Base-by-base conservation (phyloP, 2,888 invertebrate genomes). In the Elmis aenea region DNA sequence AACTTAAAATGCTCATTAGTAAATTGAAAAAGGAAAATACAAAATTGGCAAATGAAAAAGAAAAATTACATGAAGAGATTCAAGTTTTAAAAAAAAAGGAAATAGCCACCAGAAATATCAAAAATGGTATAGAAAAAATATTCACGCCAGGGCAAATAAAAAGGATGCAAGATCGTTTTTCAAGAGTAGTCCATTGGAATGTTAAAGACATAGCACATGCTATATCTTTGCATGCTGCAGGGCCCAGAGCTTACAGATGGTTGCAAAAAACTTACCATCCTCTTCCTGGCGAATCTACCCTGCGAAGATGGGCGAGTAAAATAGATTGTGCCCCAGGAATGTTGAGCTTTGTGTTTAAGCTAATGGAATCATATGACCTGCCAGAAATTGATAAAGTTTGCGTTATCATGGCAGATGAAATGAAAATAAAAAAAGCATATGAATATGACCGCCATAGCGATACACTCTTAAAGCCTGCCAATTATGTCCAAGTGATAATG, bases 401-500 rank as follows among this genome's bases (percentile, higher is more conserved):
- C 23, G 31, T 46, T 5, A 21, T 47, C 13, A 40, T 36, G 5
- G 44, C 46, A 29, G 47, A 50, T 21, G 45, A 45, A 39, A 47
- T 47, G 18, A 50, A 50, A 37, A 30, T 46, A 10, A 24, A 28
- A 13, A 38, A 20, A 16, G 12, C 9, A 6, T 47, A 41, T 23
- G 14, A 26, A 11, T 47, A 49, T 33, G 46, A 45, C 26, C 40
- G 39, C 24, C 38, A 29, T 3, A 49, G 38, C 35, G 48, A 49
- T 30, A 33, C 5, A 2, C 25, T 42, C 5, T 18, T 45, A 23
- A 26, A 16, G 4, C 44, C 52, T 12, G 12, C 35, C 12, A 38
- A 38, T 15, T 44, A 42, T 27, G 49, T 45, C 12, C 46, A 51
- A 32, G 44, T 45, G 9, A 38, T 49, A 8, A 44, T 51, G 42